Evolutionary conservation across 2,888 invertebrate species (phyloP).

Genomic region (Melanophora roralis): DNA sequence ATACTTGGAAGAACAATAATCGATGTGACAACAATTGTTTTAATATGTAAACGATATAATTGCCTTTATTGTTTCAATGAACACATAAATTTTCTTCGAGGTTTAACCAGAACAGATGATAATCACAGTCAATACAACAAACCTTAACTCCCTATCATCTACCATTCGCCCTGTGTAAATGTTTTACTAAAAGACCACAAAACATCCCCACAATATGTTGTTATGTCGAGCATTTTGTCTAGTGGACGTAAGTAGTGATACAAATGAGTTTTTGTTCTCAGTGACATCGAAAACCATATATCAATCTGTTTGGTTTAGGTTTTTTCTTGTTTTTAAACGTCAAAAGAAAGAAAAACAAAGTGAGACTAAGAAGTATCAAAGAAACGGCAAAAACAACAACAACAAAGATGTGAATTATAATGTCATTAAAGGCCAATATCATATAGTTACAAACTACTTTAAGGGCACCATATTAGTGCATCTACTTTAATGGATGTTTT

Average conservation of each 20-base stretch:
- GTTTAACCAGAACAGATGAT: constrained; percentile 61
- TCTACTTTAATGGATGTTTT: neutral
- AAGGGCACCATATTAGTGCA: neutral
- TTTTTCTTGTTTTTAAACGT: constrained; percentile 19
- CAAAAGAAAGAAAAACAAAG: no score
- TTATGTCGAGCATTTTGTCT: neutral
- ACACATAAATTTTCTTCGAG: constrained; percentile 64
- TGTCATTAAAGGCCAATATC: constrained; percentile 72
- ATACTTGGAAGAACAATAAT: constrained; percentile 18
- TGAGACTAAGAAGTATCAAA: no score
- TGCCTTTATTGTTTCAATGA: constrained; percentile 60
- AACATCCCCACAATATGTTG: constrained; percentile 59
- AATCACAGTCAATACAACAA: constrained; percentile 49
- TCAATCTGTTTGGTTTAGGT: constrained; percentile 59
- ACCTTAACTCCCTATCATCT: neutral
- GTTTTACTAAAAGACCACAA: constrained; percentile 39
- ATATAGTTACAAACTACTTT: constrained; percentile 29
- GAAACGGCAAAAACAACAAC: neutral
- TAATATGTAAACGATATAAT: constrained; percentile 59
- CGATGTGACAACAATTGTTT: constrained; percentile 57
- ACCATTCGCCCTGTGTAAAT: neutral
- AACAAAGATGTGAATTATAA: constrained; percentile 73
- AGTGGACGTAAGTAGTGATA: constrained; percentile 8
- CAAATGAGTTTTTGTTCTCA: constrained; percentile 59
- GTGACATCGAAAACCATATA: constrained; percentile 60